Percentiles rank a stretch among this genome's conserved stretches.
These are phyloP conservation scores for Turdus rufiventris DNA, from an alignment of 2,113 vertebrate genomes.

Conservation along the genomic window DNA sequence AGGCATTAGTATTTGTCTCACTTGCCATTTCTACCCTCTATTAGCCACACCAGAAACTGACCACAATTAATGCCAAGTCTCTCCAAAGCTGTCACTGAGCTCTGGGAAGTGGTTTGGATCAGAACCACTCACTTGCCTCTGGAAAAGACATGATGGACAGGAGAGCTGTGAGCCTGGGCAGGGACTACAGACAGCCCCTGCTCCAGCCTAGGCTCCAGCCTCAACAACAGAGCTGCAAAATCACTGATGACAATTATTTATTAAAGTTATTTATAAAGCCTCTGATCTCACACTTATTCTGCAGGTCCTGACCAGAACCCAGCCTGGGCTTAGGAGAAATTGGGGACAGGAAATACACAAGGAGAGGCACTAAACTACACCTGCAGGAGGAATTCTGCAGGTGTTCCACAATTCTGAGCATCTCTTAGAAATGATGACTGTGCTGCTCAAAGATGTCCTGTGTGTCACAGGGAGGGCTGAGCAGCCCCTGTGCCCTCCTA, in stretches of 20 bases:
- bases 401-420: not conserved
- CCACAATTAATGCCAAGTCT: not conserved
- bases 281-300: not conserved
- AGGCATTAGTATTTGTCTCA: not conserved
- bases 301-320: not conserved
- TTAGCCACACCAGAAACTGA: not conserved
- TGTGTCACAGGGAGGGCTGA: accelerated
- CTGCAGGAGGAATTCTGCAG: not conserved
- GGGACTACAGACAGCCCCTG: not conserved
- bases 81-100: not conserved
- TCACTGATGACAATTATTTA: not conserved
- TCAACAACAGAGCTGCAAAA: not conserved
- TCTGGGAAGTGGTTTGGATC: not conserved
- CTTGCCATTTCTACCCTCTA: not conserved
- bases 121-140: not conserved
- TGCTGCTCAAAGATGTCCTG: not conserved
- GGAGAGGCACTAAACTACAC: not conserved
- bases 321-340: not conserved
- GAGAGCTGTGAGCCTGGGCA: not conserved
- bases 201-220: not conserved
- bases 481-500: not conserved
- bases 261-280: not conserved
- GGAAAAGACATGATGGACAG: accelerated
- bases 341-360: accelerated
- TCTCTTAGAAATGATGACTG: not conserved